Base-by-base conservation (phyloP, 2,888 invertebrate species). In the Achlya flavicornis region DNA sequence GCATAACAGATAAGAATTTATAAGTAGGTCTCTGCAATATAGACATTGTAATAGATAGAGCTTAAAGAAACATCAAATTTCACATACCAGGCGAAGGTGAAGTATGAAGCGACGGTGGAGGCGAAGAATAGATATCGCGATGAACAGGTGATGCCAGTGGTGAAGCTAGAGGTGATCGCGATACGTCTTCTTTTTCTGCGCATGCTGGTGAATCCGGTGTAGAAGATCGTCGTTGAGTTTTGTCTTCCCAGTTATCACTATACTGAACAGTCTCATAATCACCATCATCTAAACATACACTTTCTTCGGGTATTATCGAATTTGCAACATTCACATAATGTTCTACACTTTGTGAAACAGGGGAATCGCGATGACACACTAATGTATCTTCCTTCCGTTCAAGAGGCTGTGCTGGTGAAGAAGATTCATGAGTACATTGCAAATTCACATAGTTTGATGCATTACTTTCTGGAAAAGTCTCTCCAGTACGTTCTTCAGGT, bases 81-180 rank as follows among this genome's bases (percentile, higher is more conserved):
- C 68, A 86, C 89, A 80, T 85, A 93, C 93, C 88, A 75, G 91
- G 90, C 73, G 89, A 84, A 65, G 89, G 88, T 72, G 87, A 84
- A 79, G 86, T 77, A 67, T 83, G 85, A 64, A 78, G 78, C 62
- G 85, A 83, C 26, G 78, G 75, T 62, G 88, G 85, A 57, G 90
- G 86, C 38, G 91, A 85, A 16, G 86, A 78, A 59, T 81, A 80
- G 33, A 79, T 76, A 57, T 82, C 77, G 63, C 83, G 87, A 64
- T 85, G 90, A 61, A 91, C 91, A 60, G 93, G 92, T 38, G 92
- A 92, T 33, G 87, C 88, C 66, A 86, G 76, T 38, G 92, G 92
- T 32, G 93, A 89, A 62, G 84, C 81, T 38, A 91, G 81, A 58
- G 89, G 90, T n/a, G 92, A 89, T 59, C 79, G 83, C 46, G 82